phyloP scores from a whole-genome alignment of 2,888 invertebrate genomes.

The Erannis defoliaria region DNA sequence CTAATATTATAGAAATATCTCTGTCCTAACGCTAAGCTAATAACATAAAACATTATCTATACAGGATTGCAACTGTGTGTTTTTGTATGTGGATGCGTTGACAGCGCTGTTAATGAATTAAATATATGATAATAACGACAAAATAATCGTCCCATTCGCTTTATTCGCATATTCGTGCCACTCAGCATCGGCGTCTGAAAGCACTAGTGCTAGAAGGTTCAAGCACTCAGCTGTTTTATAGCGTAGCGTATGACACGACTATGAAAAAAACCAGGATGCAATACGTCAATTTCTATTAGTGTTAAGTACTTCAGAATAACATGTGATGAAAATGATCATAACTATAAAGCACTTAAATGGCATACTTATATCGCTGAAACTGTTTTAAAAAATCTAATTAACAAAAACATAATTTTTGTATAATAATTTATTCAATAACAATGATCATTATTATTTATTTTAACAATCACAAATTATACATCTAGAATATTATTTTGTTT shows the following conservation, averaged over 20 bases:
- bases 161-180: no score
- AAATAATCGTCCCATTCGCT: no score
- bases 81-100: no score
- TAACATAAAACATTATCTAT: no score
- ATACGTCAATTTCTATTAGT: conserved; percentile 22
- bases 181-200: no score
- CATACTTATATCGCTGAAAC: not conserved
- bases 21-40: no score
- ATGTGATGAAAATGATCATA: not conserved
- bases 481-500: conserved; percentile 19
- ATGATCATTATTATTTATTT: not conserved
- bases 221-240: not conserved
- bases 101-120: no score
- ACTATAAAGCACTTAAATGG: not conserved
- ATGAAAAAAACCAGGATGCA: not conserved
- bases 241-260: no score
- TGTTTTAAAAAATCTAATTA: not conserved
- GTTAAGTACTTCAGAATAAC: not conserved
- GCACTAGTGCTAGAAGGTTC: no score
- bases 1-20: not conserved
- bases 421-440: not conserved
- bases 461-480: not conserved
- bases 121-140: conserved; percentile 9
- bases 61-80: no score
- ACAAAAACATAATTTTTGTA: not conserved